A percentile compares a stretch with the other conserved stretches of the same genome.
Evolutionary conservation across 2,888 invertebrate species (phyloP).

Genomic region (Reticulitermes lucifugus): DNA sequence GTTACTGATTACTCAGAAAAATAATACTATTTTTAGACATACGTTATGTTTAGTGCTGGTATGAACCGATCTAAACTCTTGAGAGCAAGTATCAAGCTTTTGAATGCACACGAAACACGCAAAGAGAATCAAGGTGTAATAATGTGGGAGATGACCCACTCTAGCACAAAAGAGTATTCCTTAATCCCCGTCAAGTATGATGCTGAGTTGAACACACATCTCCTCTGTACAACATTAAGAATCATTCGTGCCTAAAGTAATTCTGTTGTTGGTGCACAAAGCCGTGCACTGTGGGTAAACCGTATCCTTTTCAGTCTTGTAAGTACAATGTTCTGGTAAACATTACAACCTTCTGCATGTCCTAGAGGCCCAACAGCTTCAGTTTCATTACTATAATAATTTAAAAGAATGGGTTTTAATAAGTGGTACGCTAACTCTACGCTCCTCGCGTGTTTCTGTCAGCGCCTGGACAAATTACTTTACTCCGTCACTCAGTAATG

Average conservation of each 20-base stretch:
- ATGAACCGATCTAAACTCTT: not conserved
- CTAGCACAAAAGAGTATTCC: not conserved
- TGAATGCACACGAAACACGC: not conserved
- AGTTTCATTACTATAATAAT: not conserved
- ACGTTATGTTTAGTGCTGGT: not conserved
- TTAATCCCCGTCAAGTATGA: slow-evolving; percentile 5
- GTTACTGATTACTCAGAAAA: too few species aligned
- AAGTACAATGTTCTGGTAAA: not conserved
- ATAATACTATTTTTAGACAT: too few species aligned
- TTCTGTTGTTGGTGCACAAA: not conserved
- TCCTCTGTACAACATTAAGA: not conserved
- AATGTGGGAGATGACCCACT: not conserved
- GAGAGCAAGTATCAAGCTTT: not conserved
- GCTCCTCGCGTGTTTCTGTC: not conserved
- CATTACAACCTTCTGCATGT: not conserved
- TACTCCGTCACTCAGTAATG: too few species aligned
- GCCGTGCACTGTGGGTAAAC: not conserved
- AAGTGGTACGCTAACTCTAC: not conserved
- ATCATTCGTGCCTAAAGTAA: slow-evolving; percentile 20
- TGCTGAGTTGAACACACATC: slow-evolving; percentile 1
- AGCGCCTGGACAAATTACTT: not conserved
- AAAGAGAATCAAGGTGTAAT: not conserved
- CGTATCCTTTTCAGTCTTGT: not conserved
- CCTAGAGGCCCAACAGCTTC: not conserved
- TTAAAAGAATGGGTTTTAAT: not conserved